phyloP scores from a whole-genome alignment of 1,140 invertebrate genomes.

The Zaprionus capensis region DNA sequence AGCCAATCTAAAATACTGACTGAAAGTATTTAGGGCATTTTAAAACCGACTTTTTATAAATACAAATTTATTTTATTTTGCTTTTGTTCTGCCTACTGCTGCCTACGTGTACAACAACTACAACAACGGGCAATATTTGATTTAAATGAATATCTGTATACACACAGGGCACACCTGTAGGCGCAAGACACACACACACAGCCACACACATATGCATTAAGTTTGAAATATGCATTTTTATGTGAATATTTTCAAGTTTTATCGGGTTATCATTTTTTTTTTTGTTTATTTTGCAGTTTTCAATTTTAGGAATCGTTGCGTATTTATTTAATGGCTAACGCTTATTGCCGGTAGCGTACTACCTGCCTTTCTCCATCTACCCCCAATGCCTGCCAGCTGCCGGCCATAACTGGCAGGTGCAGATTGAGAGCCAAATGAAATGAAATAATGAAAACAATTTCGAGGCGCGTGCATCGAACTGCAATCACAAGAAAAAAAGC shows the following conservation, averaged over 20 bases:
- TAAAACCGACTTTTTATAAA: not conserved
- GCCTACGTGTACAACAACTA: too few species aligned
- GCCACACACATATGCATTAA: conserved; percentile 42
- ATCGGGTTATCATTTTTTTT: not conserved
- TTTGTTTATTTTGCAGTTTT: not conserved
- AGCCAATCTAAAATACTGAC: too few species aligned
- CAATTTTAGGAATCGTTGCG: conserved; percentile 37
- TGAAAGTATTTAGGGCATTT: not conserved
- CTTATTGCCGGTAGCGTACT: conserved; percentile 48
- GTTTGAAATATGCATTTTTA: conserved; percentile 69
- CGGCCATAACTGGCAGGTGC: conserved; percentile 72
- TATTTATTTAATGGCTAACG: conserved; percentile 73
- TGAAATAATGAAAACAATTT: conserved; percentile 81
- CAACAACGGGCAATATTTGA: conserved; percentile 64
- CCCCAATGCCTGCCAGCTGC: conserved; percentile 13
- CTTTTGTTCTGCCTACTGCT: not conserved
- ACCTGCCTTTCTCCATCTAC: conserved; percentile 24
- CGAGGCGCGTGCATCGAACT: conserved; percentile 72
- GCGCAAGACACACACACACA: conserved; percentile 6
- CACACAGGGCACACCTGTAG: conserved; percentile 8
- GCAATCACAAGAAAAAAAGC: conserved; percentile 46
- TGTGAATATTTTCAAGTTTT: conserved; percentile 40
- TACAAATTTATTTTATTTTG: not conserved
- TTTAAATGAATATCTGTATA: conserved; percentile 33
- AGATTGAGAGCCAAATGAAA: conserved; percentile 72